phyloP scores from a whole-genome alignment of 2,797 vertebrate species.

The Cryptoprocta ferox region DNA sequence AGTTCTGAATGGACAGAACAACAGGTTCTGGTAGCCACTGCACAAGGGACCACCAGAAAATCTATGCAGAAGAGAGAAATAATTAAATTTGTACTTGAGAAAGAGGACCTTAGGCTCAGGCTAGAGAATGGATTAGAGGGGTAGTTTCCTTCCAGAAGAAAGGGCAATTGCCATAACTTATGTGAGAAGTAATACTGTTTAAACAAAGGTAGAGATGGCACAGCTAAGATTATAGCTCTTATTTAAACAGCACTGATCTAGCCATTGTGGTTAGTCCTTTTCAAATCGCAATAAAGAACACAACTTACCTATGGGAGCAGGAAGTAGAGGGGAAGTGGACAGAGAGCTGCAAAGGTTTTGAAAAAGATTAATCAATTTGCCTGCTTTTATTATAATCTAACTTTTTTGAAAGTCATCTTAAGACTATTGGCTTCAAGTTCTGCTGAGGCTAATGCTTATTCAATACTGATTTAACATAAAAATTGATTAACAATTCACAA shows the following conservation, averaged over 20 bases:
- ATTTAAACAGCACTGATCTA: background rate
- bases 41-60: background rate
- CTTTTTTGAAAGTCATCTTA: background rate
- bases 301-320: background rate
- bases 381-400: background rate
- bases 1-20: background rate
- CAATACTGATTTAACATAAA: slow-evolving; percentile 10
- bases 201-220: background rate
- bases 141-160: background rate
- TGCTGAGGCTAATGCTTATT: background rate
- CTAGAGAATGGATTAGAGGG: background rate
- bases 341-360: background rate
- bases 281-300: background rate
- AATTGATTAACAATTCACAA: slow-evolving; percentile 19
- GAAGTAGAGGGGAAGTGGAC: background rate
- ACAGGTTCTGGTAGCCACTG: background rate
- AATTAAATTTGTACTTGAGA: background rate
- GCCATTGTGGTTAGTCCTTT: background rate
- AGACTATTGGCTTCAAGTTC: background rate
- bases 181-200: background rate
- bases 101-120: background rate
- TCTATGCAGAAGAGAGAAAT: background rate
- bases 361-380: slow-evolving; percentile 9
- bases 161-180: background rate
- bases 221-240: background rate